These are phyloP conservation scores for Sesia bembeciformis DNA, from an alignment of 2,888 invertebrate genomes.

Conservation along the genomic window DNA sequence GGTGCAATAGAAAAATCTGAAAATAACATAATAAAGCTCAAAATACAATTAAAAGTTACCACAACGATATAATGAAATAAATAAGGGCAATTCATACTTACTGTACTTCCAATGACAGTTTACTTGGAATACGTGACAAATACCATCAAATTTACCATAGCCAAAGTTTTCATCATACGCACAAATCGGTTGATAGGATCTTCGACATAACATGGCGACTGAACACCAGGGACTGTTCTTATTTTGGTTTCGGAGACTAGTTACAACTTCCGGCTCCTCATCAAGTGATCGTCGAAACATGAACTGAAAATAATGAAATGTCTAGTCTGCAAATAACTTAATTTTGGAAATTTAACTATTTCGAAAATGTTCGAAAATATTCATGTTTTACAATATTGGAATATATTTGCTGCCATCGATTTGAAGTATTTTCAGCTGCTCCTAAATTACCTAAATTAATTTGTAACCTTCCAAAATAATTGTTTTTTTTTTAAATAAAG, in stretches of 20 bases:
- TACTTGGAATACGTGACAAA: constrained; percentile 49
- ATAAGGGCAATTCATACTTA: constrained; percentile 20
- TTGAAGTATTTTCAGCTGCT: no score
- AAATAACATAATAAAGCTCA: constrained; percentile 10
- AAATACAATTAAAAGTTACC: constrained; percentile 1
- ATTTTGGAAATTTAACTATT: no score
- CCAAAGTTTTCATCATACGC: constrained; percentile 48
- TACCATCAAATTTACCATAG: constrained; percentile 41
- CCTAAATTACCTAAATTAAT: no score
- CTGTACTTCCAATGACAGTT: constrained; percentile 55
- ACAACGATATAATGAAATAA: not conserved
- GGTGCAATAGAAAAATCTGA: constrained; percentile 44
- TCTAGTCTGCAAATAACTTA: no score
- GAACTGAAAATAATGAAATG: constrained; percentile 25
- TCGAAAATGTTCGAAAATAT: no score
- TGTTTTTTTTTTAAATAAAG: no score
- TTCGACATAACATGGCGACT: constrained; percentile 32
- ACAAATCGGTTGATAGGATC: constrained; percentile 25
- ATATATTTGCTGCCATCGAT: no score
- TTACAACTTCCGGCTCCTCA: constrained; percentile 9
- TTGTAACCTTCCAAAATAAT: no score
- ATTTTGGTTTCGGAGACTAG: constrained; percentile 9
- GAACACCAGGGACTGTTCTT: constrained; percentile 34
- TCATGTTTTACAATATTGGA: no score
- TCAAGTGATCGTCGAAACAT: constrained; percentile 22